Conservation (phyloP, 2,797 vertebrate species). For the Lagodon rhomboides region DNA sequence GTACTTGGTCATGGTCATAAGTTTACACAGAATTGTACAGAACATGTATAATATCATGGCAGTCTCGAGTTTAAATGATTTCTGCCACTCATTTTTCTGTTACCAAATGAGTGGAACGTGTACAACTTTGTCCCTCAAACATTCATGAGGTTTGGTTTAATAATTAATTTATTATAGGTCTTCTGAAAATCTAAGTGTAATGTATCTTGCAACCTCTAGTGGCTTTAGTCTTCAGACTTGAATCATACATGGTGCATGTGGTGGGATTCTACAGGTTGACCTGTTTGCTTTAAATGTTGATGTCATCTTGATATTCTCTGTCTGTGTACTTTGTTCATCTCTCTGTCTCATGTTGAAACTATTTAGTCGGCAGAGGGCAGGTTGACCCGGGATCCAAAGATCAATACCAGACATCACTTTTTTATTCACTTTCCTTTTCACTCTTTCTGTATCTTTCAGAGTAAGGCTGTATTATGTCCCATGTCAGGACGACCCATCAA, state of each 20-base stretch:
- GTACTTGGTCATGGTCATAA: too few relatives aligned
- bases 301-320: slow-evolving; percentile 13
- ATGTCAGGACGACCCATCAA: slow-evolving; percentile 91
- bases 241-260: neutral
- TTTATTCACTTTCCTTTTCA: neutral
- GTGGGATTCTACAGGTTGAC: neutral
- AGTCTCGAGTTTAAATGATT: too few relatives aligned
- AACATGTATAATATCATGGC: too few relatives aligned
- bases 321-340: slow-evolving; percentile 31
- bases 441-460: slow-evolving; percentile 71
- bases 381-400: slow-evolving; percentile 8
- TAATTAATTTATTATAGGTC: too few relatives aligned
- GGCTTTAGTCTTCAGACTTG: too few relatives aligned
- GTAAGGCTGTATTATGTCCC: slow-evolving; percentile 88
- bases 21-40: too few relatives aligned
- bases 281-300: slow-evolving; percentile 24
- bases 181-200: too few relatives aligned
- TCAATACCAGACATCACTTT: neutral
- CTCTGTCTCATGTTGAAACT: slow-evolving; percentile 33
- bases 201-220: neutral
- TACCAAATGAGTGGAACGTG: too few relatives aligned
- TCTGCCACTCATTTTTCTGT: too few relatives aligned
- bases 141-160: too few relatives aligned
- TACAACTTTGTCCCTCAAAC: too few relatives aligned
- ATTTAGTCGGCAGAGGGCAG: slow-evolving; percentile 1